Base-by-base conservation (phyloP, 1,140 invertebrate genomes). In the Dinothrombium tinctorium region DNA sequence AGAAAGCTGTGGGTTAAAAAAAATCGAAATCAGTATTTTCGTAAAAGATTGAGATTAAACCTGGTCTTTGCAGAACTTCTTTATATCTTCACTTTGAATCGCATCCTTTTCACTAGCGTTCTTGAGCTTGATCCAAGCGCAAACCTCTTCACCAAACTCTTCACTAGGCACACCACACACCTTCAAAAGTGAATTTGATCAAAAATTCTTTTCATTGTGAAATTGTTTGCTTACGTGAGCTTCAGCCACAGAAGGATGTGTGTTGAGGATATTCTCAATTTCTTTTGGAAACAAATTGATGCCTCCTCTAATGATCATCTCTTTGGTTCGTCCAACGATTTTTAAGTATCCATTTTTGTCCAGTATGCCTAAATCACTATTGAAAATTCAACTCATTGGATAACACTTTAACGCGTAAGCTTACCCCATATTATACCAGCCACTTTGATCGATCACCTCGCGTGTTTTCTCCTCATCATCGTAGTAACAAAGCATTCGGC, bases 381-480 rank as follows among this genome's bases (percentile, higher is more conserved):
- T 51, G n/a, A 6, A 12, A 12, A 2, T 9, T 8, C 7, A 3
- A 8, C n/a, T 28, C n/a, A 28, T 6, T 3, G 11, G 11, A 19
- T 11, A 3, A 15, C 11, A 3, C 19, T 2, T 3, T 15, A 14
- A 17, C 11, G 3, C 9, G 6, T 35, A 3, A 35, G 20, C 12
- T 7, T 25, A 39, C 25, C 41, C 42, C 5, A 36, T 43, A 14
- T 31, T 12, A 20, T 38, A 43, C 42, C 42, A 43, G 4, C 42
- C 21, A 25, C n/a, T 76, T 5, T 60, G 42, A 6, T 60, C 65
- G 2, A 90, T 62, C 0, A 67, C 68, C 47, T 80, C 69, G 15
- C 59, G 66, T 0, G 86, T 94, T 59, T 75, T 83, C 26, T 70
- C 68, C 4, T 71, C 64, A 51, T 92, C 81, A 4, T 68, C 62